Evolutionary conservation across 2,797 vertebrate species (phyloP).

Genomic region (Danio jaintianensis): DNA sequence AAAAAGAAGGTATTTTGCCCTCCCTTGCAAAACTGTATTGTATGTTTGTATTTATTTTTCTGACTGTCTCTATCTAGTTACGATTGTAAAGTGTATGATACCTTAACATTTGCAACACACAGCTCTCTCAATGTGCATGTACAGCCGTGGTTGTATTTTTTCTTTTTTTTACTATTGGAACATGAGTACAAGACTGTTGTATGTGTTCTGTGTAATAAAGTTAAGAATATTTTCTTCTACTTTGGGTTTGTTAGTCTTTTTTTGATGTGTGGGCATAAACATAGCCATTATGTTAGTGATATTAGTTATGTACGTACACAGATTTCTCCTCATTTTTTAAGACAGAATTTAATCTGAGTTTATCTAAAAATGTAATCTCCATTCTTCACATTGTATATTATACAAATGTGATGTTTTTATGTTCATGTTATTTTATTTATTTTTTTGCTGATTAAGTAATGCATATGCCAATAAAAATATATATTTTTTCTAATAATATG

Average conservation of each 20-base stretch:
- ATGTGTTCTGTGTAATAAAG: slow-evolving; percentile 92
- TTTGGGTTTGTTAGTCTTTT: slow-evolving; percentile 47
- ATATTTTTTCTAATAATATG: too few species aligned
- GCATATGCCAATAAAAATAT: too few species aligned
- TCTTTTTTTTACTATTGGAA: slow-evolving; percentile 84
- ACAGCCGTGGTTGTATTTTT: slow-evolving; percentile 86
- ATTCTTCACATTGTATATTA: too few species aligned
- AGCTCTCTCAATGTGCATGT: slow-evolving; percentile 79
- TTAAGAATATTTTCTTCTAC: slow-evolving; percentile 84
- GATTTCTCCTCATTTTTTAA: not conserved
- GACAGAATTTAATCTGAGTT: too few species aligned
- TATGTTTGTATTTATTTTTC: slow-evolving; percentile 55
- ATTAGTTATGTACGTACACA: not conserved
- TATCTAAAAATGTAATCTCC: too few species aligned
- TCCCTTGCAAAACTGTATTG: slow-evolving; percentile 47
- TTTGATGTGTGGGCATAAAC: not conserved
- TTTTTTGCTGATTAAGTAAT: too few species aligned
- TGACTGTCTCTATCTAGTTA: slow-evolving; percentile 58
- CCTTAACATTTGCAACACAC: slow-evolving; percentile 49
- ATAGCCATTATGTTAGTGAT: not conserved
- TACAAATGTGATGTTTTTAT: too few species aligned
- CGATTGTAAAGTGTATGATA: slow-evolving; percentile 54
- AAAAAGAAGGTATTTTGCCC: slow-evolving; percentile 23
- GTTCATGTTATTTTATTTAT: too few species aligned
- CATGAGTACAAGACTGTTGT: slow-evolving; percentile 80